These are phyloP conservation scores for Siderastrea radians DNA, from an alignment of 92 coral and sea anemone species.

Conservation along the genomic window DNA sequence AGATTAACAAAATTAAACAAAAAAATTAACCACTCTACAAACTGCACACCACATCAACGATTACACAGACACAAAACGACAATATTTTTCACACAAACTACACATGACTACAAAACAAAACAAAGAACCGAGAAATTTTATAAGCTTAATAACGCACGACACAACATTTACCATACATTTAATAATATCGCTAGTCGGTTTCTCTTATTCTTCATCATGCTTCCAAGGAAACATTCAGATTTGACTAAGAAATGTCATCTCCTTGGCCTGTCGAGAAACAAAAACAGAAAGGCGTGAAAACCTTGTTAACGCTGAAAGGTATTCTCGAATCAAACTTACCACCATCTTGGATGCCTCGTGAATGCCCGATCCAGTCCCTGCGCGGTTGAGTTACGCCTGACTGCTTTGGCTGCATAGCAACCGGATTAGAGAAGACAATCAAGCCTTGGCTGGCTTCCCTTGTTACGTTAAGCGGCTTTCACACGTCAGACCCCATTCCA, in stretches of 20 bases:
- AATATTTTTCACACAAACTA: not conserved
- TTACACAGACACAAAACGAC: not conserved
- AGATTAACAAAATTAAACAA: not conserved
- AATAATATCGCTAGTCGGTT: conserved; percentile 42
- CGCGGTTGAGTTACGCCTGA: not conserved
- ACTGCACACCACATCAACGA: conserved; percentile 6
- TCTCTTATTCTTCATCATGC: conserved; percentile 23
- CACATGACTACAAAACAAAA: not conserved
- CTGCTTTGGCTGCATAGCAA: too few species aligned
- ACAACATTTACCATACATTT: not conserved
- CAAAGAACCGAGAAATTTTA: not conserved
- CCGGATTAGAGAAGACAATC: too few species aligned
- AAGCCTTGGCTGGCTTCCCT: too few species aligned
- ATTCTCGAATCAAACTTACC: conserved; percentile 6
- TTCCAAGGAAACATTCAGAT: conserved; percentile 46
- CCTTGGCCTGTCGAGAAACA: conserved; percentile 26
- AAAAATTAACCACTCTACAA: not conserved
- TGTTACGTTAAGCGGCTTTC: too few species aligned
- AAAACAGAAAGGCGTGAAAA: not conserved
- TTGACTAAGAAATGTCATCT: conserved; percentile 51
- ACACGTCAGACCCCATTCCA: too few species aligned
- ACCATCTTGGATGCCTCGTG: conserved; percentile 51
- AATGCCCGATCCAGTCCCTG: conserved; percentile 2
- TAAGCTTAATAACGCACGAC: not conserved
- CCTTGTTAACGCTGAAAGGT: too few species aligned